phyloP scores from a whole-genome alignment of 92 coral and sea anemone species.

The Epizoanthus illoricatus region DNA sequence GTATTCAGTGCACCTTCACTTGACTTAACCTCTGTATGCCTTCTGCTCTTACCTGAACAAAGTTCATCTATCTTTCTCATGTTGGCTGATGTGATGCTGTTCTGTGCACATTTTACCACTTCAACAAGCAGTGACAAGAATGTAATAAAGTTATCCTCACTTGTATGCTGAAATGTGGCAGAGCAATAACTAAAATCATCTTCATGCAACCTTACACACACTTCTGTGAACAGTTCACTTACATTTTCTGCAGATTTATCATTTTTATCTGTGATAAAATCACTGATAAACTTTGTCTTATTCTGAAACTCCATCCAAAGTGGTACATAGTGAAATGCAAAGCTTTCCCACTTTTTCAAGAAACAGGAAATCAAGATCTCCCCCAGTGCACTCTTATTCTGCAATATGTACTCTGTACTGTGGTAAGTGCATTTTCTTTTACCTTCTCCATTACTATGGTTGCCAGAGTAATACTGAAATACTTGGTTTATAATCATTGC shows the following conservation, averaged over 20 bases:
- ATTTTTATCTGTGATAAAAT: not conserved
- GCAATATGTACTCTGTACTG: not conserved
- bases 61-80: not conserved
- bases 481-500: conserved; percentile 48
- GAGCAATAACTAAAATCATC: not conserved
- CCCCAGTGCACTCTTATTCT: not conserved
- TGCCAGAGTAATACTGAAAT: conserved; percentile 9
- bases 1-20: not conserved
- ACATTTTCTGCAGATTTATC: not conserved
- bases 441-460: not conserved
- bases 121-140: conserved; percentile 17
- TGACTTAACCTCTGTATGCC: not conserved
- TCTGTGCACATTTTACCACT: not conserved
- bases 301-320: conserved; percentile 12
- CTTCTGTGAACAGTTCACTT: not conserved
- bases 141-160: conserved; percentile 4
- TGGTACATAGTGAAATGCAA: not conserved
- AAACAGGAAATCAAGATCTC: conserved; percentile 23
- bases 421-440: not conserved
- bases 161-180: not conserved
- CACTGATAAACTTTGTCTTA: not conserved
- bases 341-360: conserved; percentile 5
- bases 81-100: not conserved
- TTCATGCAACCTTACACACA: conserved; percentile 3
- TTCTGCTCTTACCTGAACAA: not conserved